phyloP scores from a whole-genome alignment of 2,797 vertebrate species.

The Rhodeus uyekii region DNA sequence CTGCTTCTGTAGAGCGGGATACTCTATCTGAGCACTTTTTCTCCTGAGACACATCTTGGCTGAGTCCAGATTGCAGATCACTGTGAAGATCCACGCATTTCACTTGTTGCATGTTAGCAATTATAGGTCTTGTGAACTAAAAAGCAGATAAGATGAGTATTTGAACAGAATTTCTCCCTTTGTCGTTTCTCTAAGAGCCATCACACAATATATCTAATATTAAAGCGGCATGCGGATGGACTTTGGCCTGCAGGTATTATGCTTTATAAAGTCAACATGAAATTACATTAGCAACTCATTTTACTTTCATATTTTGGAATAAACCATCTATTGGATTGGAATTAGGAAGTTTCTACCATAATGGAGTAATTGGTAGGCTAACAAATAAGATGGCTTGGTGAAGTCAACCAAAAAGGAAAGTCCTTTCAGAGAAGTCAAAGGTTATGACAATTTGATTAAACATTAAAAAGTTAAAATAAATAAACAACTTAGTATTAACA shows the following conservation, averaged over 20 bases:
- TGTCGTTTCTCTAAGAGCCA: not conserved
- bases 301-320: not conserved
- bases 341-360: not conserved
- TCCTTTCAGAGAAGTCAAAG: not conserved
- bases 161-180: not conserved
- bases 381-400: not conserved
- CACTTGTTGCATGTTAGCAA: conserved; percentile 7
- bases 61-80: conserved; percentile 3
- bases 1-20: conserved; percentile 31
- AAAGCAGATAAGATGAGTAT: not conserved
- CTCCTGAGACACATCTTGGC: conserved; percentile 7
- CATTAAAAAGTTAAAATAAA: not conserved
- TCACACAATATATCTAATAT: not conserved
- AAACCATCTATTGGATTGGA: not conserved
- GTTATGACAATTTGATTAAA: not conserved
- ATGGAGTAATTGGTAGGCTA: not conserved
- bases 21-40: conserved; percentile 16
- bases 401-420: not conserved
- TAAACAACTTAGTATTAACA: not conserved
- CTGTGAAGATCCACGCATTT: conserved; percentile 5
- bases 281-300: not conserved
- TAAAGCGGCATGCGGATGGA: not conserved
- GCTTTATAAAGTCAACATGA: not conserved
- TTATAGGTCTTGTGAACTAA: conserved; percentile 18
- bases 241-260: not conserved